Conservation (phyloP, 2,797 vertebrate species). For the Emys orbicularis region DNA sequence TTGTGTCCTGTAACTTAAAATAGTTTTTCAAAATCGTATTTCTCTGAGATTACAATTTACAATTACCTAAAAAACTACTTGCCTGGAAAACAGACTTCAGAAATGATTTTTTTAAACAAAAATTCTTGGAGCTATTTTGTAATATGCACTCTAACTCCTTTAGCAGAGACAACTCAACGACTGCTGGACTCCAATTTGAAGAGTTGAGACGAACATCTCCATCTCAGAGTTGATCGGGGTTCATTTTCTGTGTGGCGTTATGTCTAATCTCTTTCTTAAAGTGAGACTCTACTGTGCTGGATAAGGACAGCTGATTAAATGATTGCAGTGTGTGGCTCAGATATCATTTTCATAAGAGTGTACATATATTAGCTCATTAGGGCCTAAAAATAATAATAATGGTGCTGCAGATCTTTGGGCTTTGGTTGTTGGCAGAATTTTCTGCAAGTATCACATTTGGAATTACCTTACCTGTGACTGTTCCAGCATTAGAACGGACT, state of each 20-base stretch:
- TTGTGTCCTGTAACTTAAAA: not conserved
- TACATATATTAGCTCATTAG: not conserved
- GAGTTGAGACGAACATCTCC: not conserved
- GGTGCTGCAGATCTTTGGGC: not conserved
- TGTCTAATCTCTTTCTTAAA: slow-evolving; percentile 38
- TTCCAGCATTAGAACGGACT: not conserved
- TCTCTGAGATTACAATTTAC: not conserved
- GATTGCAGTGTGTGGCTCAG: slow-evolving; percentile 13
- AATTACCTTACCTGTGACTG: not conserved
- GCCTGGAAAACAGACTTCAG: not conserved
- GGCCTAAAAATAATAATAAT: not conserved
- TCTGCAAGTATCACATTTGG: not conserved
- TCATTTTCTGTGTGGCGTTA: slow-evolving; percentile 4
- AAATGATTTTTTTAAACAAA: not conserved
- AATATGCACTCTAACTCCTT: not conserved
- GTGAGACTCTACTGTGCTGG: slow-evolving; percentile 38
- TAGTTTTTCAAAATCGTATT: not conserved
- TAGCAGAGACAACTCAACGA: not conserved
- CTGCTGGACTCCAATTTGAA: slow-evolving; percentile 7
- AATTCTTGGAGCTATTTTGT: not conserved
- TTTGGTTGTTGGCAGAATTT: not conserved
- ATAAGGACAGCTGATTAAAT: slow-evolving; percentile 62
- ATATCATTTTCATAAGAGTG: slow-evolving; percentile 11
- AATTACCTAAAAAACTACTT: not conserved
- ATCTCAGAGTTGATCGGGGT: not conserved